Conservation (phyloP, 2,797 vertebrate species). For the Lacerta viridis region DNA sequence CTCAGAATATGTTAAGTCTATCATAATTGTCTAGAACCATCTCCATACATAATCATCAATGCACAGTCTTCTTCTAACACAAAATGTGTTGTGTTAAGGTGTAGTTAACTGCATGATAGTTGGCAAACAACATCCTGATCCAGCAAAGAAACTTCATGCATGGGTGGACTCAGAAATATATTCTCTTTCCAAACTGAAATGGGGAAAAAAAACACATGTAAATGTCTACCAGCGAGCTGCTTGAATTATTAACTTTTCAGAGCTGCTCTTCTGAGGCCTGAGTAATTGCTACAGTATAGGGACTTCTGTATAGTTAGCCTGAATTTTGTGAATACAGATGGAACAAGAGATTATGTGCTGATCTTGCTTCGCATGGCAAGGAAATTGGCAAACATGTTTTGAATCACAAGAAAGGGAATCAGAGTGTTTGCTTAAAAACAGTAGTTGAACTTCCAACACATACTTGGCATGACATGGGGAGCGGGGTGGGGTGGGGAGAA, state of each 20-base stretch:
- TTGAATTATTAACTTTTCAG: slow-evolving; percentile 45
- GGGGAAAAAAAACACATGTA: neutral
- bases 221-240: slow-evolving; percentile 24
- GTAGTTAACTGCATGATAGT: neutral
- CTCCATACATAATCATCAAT: slow-evolving; percentile 6
- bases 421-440: slow-evolving; percentile 23
- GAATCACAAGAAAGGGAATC: slow-evolving; percentile 15
- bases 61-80: no score
- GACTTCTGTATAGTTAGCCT: slow-evolving; percentile 36
- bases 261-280: slow-evolving; percentile 25
- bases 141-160: slow-evolving; percentile 35
- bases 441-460: neutral
- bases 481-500: neutral
- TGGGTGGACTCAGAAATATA: slow-evolving; percentile 24
- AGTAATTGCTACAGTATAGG: slow-evolving; percentile 43
- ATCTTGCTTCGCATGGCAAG: slow-evolving; percentile 39
- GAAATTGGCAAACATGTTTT: slow-evolving; percentile 19
- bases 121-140: slow-evolving; percentile 36
- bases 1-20: neutral
- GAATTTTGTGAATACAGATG: slow-evolving; percentile 46
- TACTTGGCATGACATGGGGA: neutral
- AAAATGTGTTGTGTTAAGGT: neutral
- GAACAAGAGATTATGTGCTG: slow-evolving; percentile 19
- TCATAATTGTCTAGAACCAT: neutral
- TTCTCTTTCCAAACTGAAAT: slow-evolving; percentile 16